Base-by-base conservation (phyloP, 1,140 invertebrate genomes). In the Dryas iulia region DNA sequence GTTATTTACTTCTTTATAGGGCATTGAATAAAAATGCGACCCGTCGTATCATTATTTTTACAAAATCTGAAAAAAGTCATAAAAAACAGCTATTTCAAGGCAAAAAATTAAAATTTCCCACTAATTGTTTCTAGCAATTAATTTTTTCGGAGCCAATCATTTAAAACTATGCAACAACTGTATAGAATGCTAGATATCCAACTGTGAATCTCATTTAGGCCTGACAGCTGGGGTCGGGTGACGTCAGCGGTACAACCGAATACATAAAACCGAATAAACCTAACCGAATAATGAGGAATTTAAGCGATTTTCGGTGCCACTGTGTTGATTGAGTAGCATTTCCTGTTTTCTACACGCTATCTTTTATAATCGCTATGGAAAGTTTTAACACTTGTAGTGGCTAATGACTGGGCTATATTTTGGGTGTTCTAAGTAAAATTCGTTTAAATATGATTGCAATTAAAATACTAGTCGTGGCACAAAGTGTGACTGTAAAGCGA, bases 301-400 rank as follows among this genome's bases (percentile, higher is more conserved):
- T 56, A 58, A 52, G 33, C 57, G 35, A 35, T 30, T 53, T 59
- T 66, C 61, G 61, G 61, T 56, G 64, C 64, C 57, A 66, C 62
- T 57, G 47, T 66, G 64, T 59, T 66, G 64, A 66, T 66, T 66
- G 64, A 66, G 64, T 57, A 59, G 64, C 59, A 57, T 66, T 66
- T 66, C 64, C 64, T 66, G 64, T 25, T 56, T 65, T 65, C 39
- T 33, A 31, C 62, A 65, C 62, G 62, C 62, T 65, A 65, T 57
- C 62, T 54, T n/a, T 26, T 65, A 57, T 54, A 65, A 65, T 65
- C 30, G 30, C 31, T 39, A n/a, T 47, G 39, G 18, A 47, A 47
- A 47, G 0, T 21, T 47, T 21, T 47, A 47, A 47, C 39, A 47
- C 39, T 47, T 21, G 21, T 21, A 21, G 39, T 8, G 39, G 39